Evolutionary conservation across 1,140 invertebrate genomes (phyloP).

Genomic region (Eueides isabella): DNA sequence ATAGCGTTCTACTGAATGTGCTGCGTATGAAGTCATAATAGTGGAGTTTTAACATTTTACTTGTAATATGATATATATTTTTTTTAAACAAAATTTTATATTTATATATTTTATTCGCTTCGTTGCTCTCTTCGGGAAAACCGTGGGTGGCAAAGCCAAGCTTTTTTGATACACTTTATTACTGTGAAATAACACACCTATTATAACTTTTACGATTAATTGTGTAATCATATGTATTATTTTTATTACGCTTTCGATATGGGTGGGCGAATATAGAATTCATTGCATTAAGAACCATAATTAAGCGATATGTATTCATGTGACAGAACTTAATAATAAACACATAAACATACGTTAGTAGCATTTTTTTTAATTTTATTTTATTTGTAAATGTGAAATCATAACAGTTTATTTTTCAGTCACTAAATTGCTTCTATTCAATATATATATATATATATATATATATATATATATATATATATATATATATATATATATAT

Average conservation of each 20-base stretch:
- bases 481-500: too few species aligned
- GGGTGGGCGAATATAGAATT: conserved; percentile 33
- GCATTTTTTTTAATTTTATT: neutral
- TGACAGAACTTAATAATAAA: conserved; percentile 10
- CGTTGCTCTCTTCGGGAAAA: neutral
- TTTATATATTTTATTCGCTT: too few species aligned
- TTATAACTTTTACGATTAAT: neutral
- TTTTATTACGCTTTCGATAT: conserved; percentile 20
- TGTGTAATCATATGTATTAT: neutral
- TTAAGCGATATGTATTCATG: conserved; percentile 31
- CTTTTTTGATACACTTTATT: neutral
- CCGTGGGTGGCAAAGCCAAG: neutral
- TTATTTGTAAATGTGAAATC: too few species aligned
- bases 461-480: too few species aligned
- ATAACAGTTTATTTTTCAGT: too few species aligned
- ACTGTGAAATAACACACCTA: neutral
- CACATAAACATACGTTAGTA: conserved; percentile 3
- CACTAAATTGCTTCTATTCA: too few species aligned
- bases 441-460: too few species aligned
- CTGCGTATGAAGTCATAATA: neutral
- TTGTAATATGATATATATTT: neutral
- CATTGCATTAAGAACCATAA: conserved; percentile 32
- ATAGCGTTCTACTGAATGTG: neutral
- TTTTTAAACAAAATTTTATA: too few species aligned
- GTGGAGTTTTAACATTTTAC: neutral